Conservation (phyloP, 2,888 invertebrate species). For the Branchellion lobata region DNA sequence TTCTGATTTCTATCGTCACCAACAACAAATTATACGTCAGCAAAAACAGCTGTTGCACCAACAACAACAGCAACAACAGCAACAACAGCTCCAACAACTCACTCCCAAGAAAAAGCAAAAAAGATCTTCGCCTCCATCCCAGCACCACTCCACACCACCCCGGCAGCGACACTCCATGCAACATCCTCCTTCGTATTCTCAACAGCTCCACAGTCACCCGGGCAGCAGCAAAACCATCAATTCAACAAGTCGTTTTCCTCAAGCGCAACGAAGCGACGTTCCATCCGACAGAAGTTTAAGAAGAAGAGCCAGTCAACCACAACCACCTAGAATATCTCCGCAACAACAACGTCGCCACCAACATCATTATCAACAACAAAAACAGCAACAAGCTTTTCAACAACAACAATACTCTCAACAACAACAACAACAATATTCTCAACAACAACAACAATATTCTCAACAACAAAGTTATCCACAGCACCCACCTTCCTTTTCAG, state of each 20-base stretch:
- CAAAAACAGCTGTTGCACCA: slow-evolving; percentile 4
- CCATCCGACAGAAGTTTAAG: neutral
- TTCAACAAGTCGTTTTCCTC: neutral
- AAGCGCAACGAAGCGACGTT: neutral
- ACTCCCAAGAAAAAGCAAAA: neutral
- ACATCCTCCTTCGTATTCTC: neutral
- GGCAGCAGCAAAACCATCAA: neutral
- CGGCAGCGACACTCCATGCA: neutral
- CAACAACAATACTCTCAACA: too few species aligned
- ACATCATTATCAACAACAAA: neutral
- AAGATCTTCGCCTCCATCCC: neutral
- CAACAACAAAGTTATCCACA: neutral
- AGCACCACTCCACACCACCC: neutral
- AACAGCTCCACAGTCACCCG: neutral
- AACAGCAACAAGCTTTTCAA: neutral
- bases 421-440: too few species aligned
- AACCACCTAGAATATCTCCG: neutral
- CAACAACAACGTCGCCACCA: neutral
- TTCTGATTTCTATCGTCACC: neutral
- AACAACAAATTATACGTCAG: neutral
- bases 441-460: too few species aligned
- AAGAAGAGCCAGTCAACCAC: neutral
- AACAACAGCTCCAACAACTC: neutral
- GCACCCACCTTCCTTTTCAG: neutral
- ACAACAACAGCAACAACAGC: neutral